phyloP scores from a whole-genome alignment of 2,113 vertebrate species.

The Pomatostomus ruficeps region DNA sequence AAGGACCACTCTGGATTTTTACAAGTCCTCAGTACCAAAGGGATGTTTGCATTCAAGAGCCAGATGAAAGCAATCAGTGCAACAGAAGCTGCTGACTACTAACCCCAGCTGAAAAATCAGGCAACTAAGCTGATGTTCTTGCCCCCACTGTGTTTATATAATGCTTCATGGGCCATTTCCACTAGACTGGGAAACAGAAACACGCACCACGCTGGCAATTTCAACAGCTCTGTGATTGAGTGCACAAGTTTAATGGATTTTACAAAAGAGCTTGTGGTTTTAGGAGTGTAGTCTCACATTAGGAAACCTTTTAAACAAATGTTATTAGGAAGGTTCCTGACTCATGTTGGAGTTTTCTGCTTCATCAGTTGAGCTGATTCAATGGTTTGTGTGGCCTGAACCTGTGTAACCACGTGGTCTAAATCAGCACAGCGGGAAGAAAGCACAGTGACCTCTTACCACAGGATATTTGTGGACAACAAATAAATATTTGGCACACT shows the following conservation, averaged over 20 bases:
- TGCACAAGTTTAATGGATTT: neutral
- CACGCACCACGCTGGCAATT: neutral
- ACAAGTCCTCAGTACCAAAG: neutral
- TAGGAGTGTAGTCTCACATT: neutral
- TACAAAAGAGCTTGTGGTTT: neutral
- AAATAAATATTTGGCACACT: neutral
- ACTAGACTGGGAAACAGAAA: neutral
- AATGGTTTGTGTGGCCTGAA: neutral
- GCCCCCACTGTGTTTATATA: neutral
- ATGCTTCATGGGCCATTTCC: neutral
- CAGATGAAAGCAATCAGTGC: neutral
- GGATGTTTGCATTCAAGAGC: neutral
- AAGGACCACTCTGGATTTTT: neutral
- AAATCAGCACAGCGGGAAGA: neutral
- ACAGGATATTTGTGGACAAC: neutral
- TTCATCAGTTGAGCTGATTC: neutral
- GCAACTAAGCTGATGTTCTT: neutral
- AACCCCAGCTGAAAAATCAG: neutral
- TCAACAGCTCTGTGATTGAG: neutral
- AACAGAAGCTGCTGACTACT: neutral
- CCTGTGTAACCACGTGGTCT: neutral
- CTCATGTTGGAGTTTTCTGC: neutral
- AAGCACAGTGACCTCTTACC: neutral
- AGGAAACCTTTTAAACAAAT: neutral
- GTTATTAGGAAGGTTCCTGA: neutral